Base-by-base conservation (phyloP, 2,113 vertebrate genomes). In the Crotalus helleri region DNA sequence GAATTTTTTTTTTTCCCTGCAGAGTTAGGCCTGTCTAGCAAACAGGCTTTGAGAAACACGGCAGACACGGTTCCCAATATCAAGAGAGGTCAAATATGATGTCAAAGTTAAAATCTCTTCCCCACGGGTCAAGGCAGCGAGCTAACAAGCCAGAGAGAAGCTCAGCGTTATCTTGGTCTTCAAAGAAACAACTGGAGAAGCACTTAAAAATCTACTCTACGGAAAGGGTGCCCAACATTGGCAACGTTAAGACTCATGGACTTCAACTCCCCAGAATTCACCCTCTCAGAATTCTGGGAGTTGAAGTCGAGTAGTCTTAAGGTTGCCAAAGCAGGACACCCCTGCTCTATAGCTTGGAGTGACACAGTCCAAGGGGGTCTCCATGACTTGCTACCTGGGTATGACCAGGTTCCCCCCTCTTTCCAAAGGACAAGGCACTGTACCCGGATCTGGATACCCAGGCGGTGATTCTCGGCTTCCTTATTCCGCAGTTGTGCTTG, bases 391-490 rank as follows among this genome's bases (percentile, higher is more conserved):
- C 12, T 39, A 29, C 39, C 11, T n/a, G 26, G 3, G 1, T 1
- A 24, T 3, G 6, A 9, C 57, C 44, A 15, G 46, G 1, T 9
- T 1, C 0, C 5, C 4, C 57, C 57, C 11, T 0, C 58, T 4
- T 2, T 1, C 29, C 33, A 33, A 19, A 61, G 2, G 39, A 53
- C 57, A 0, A 85, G 15, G 49, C 5, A 26, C 87, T 0, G 4
- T 96, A 99, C 99, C 98, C 97, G 97, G 33, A 99, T 98, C 96
- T 99, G 98, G 23, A 98, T 93, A 0, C 92, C 87, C 2, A 99
- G 97, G 0, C 98, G 98, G 96, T 97, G 98, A 94, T 98, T 99
- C 87, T 99, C 98, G 0, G 98, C 98, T 85, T 99, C 99, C 94
- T 98, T 99, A 94, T 91, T 98, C 33, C 98, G 97, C 54, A 99